phyloP scores from a whole-genome alignment of 2,113 vertebrate genomes.

The Oreochromis spilurus region DNA sequence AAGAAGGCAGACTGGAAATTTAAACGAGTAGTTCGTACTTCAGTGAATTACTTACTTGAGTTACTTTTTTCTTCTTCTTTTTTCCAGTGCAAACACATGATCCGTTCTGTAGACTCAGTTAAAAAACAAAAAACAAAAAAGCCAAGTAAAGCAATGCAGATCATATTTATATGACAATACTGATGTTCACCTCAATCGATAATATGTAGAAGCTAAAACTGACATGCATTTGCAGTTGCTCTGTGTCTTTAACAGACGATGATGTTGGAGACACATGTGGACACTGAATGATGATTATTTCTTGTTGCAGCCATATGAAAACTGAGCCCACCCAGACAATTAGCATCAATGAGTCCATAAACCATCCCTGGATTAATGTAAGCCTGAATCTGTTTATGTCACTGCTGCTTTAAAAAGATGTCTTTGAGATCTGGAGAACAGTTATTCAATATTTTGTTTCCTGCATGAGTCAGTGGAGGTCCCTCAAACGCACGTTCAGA shows the following conservation, averaged over 20 bases:
- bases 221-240: not conserved
- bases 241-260: not conserved
- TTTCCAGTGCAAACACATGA: not conserved
- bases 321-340: conserved; percentile 89
- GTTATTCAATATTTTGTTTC: not conserved
- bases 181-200: not conserved
- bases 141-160: not conserved
- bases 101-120: not conserved
- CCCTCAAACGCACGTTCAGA: conserved; percentile 86
- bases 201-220: not conserved
- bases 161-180: not conserved
- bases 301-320: conserved; percentile 79
- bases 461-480: conserved; percentile 76
- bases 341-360: conserved; percentile 89
- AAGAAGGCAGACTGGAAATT: not conserved
- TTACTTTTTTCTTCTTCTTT: not conserved
- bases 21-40: not conserved
- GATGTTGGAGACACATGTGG: not conserved
- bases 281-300: not conserved
- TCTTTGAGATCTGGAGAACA: not conserved
- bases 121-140: not conserved
- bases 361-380: conserved; percentile 92
- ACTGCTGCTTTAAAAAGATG: not conserved
- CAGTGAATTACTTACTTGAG: not conserved
- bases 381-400: conserved; percentile 25